Conservation (phyloP, 2,888 invertebrate species). For the Conistra vaccinii region DNA sequence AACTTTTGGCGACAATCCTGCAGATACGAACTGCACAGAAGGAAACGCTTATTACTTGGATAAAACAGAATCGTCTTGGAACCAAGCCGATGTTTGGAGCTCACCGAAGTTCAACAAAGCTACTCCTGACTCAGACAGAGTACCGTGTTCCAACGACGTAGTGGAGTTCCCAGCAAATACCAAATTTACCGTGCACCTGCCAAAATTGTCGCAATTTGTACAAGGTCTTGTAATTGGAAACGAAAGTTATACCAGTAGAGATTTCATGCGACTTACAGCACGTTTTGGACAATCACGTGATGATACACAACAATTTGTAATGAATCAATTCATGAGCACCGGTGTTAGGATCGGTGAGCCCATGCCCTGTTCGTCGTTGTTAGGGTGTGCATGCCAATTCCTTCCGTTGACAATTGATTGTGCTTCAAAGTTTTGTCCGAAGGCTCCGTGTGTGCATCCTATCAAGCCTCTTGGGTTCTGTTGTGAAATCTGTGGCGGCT, state of each 20-base stretch:
- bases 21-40: conserved; percentile 75
- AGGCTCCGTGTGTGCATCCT: conserved; percentile 79
- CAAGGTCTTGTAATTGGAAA: conserved; percentile 72
- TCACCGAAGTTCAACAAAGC: conserved; percentile 84
- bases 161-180: conserved; percentile 80
- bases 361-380: conserved; percentile 71
- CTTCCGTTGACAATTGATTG: conserved; percentile 77
- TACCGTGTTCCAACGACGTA: conserved; percentile 86
- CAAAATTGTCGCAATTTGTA: conserved; percentile 74
- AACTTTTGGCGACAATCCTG: conserved; percentile 73
- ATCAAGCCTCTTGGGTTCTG: conserved; percentile 84
- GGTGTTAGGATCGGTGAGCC: conserved; percentile 68
- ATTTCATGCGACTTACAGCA: conserved; percentile 59
- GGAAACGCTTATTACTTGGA: conserved; percentile 79
- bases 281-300: conserved; percentile 45
- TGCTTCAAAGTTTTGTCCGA: conserved; percentile 78
- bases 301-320: conserved; percentile 72
- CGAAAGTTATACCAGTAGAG: conserved; percentile 54
- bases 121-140: conserved; percentile 86
- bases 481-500: conserved; percentile 85
- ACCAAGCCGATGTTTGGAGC: conserved; percentile 85
- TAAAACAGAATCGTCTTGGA: conserved; percentile 79
- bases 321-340: conserved; percentile 66
- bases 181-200: conserved; percentile 77
- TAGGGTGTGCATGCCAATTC: conserved; percentile 84